Base-by-base conservation (phyloP, 2,888 invertebrate genomes). In the Sinohyriopsis cumingii region DNA sequence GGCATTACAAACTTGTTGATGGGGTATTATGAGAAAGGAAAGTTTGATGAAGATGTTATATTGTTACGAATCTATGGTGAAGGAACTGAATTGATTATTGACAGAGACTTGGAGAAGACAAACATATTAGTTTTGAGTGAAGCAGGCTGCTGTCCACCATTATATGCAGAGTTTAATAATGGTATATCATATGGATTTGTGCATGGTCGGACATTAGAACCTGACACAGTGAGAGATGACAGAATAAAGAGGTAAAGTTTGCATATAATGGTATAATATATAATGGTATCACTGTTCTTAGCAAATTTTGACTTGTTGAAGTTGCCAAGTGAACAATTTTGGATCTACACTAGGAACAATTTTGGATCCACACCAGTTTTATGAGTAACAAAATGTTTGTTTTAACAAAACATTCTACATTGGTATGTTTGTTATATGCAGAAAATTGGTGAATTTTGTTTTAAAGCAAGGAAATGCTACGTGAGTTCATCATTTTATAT, bases 1-100 rank as follows among this genome's bases (percentile, higher is more conserved):
- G 98, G 98, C 61, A 95, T 96, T 76, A 96, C 97, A 63, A 98
- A 98, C 91, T 96, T 95, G 90, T 92, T 98, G 83, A 93, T 97
- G 68, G 95, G 95, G 55, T 95, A 95, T 83, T 93, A 92, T 87
- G 89, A 91, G 76, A 90, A 89, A 60, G 90, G 90, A 56, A 90
- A 92, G 72, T 75, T 77, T 59, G 54, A 71, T 6, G 89, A 91
- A 77, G 94, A 95, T 85, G 94, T 95, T 85, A 93, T 98, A 3
- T 92, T 98, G 68, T 93, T 98, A 33, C 93, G 98, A 83, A 93
- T 98, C 75, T 98, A 97, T 92, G 98, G 98, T 53, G 93, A 95
- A 84, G 96, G 96, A 90, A 97, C 98, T 3, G 97, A 98, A 90
- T 91, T 95, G 80, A 93, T 98, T 76, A 97, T 98, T 87, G 96